Percentiles rank a stretch among this genome's conserved stretches.
Conservation (phyloP, 2,113 vertebrate genomes). For the Stomatorhinus ivindoensis region DNA sequence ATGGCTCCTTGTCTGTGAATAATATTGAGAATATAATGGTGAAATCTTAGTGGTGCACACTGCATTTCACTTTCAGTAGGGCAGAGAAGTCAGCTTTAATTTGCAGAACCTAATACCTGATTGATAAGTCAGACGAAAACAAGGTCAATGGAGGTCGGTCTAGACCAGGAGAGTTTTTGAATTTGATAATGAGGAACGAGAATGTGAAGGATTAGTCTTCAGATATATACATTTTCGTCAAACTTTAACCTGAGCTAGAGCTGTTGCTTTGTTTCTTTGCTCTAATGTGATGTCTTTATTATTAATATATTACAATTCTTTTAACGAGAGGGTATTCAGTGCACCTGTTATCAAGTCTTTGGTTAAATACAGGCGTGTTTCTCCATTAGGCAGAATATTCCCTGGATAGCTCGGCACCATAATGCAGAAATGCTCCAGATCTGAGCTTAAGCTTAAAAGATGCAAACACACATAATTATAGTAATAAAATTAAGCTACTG, state of each 20-base stretch:
- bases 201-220: not conserved
- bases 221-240: not conserved
- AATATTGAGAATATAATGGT: constrained; percentile 10
- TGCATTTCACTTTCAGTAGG: not conserved
- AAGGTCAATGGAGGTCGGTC: not conserved
- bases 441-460: not conserved
- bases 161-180: not conserved
- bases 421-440: not conserved
- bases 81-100: constrained; percentile 3
- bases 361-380: not conserved
- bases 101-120: constrained; percentile 7
- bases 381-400: not conserved
- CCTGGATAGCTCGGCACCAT: not conserved
- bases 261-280: not conserved
- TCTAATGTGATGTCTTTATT: not conserved
- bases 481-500: not conserved
- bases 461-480: not conserved
- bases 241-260: not conserved
- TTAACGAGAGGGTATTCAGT: not conserved
- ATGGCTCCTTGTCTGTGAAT: constrained; percentile 15
- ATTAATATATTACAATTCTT: not conserved
- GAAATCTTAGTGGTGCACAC: not conserved
- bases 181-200: not conserved
- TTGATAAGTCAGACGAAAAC: not conserved
- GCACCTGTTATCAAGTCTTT: not conserved